Conservation (phyloP, 2,888 invertebrate genomes). For the Sphinx pinastri region DNA sequence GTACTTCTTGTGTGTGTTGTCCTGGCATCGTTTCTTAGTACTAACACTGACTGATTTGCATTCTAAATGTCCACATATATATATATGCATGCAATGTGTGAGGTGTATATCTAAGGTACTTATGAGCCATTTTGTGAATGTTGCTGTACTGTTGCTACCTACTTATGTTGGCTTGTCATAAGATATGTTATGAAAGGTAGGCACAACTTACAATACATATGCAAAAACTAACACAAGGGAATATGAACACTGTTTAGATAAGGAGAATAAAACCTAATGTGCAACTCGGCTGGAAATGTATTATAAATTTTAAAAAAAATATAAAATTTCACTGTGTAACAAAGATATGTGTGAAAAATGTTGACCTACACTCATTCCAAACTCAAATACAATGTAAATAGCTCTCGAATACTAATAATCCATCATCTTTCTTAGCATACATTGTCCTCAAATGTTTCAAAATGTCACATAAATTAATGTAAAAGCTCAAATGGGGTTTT, state of each 20-base stretch:
- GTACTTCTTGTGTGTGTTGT: background rate
- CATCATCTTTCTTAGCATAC: slow-evolving; percentile 24
- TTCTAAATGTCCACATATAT: slow-evolving; percentile 9
- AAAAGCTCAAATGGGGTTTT: slow-evolving; percentile 32
- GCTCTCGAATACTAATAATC: slow-evolving; percentile 46
- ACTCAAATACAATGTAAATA: slow-evolving; percentile 41
- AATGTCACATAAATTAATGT: slow-evolving; percentile 17
- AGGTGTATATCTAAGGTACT: background rate
- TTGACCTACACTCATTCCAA: background rate
- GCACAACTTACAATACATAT: background rate
- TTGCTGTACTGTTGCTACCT: slow-evolving; percentile 1
- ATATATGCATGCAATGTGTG: background rate
- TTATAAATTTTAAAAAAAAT: background rate
- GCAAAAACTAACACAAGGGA: background rate
- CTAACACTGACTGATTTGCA: slow-evolving; percentile 26
- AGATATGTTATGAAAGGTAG: slow-evolving; percentile 11
- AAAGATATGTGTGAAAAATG: background rate
- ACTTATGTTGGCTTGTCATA: background rate
- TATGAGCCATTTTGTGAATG: slow-evolving; percentile 18
- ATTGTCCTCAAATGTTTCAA: slow-evolving; percentile 19
- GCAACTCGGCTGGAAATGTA: background rate
- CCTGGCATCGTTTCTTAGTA: slow-evolving; percentile 27
- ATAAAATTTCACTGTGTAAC: background rate
- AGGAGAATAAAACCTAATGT: background rate
- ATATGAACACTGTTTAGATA: background rate